phyloP scores from a whole-genome alignment of 2,888 invertebrate genomes.

The Silvanus unidentatus region DNA sequence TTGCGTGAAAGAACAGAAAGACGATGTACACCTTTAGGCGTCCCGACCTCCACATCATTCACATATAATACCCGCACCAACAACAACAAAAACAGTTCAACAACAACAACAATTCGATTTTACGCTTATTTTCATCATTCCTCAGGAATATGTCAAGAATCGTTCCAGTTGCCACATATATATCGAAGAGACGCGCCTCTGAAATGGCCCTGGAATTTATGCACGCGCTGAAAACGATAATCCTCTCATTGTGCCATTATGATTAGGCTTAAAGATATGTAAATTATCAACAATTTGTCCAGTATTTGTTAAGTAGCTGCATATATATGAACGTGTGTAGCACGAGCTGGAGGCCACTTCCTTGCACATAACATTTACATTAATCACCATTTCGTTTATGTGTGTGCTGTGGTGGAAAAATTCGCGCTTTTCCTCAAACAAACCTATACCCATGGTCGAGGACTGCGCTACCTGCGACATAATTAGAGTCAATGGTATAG shows the following conservation, averaged over 20 bases:
- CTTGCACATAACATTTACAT: constrained; percentile 14
- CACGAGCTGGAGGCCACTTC: constrained; percentile 10
- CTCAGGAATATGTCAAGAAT: no score
- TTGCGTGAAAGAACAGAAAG: constrained; percentile 5
- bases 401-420: no score
- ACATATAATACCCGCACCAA: neutral
- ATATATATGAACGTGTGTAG: constrained; percentile 10
- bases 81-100: no score
- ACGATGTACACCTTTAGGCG: constrained; percentile 1
- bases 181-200: no score
- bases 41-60: constrained; percentile 9
- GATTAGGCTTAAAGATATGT: constrained; percentile 9
- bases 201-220: no score
- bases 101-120: no score
- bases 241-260: no score
- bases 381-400: constrained; percentile 7
- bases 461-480: constrained; percentile 30
- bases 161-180: no score
- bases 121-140: no score
- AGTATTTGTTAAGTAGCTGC: constrained; percentile 9
- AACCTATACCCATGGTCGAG: no score
- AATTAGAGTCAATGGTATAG: constrained; percentile 26
- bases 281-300: constrained; percentile 16
- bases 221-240: no score
- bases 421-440: no score